Evolutionary conservation across 2,797 vertebrate species (phyloP).

Genomic region (Neomorphus geoffroyi): DNA sequence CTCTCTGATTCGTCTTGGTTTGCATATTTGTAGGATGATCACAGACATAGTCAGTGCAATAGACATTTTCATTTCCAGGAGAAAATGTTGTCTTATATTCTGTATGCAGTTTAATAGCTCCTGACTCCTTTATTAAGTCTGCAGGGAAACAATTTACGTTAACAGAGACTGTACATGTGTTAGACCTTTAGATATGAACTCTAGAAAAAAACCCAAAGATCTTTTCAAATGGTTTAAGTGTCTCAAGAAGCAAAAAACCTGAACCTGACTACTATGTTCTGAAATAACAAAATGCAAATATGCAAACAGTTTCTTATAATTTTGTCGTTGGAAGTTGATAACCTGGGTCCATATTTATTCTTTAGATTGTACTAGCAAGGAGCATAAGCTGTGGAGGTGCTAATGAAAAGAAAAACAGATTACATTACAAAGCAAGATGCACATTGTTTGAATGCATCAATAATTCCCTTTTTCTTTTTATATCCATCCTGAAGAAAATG

Average conservation of each 20-base stretch:
- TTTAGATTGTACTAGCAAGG: constrained; percentile 52
- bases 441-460: constrained; percentile 56
- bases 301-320: constrained; percentile 24
- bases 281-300: constrained; percentile 31
- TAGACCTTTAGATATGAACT: background rate
- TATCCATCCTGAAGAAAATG: constrained; percentile 26
- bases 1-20: background rate
- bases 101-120: background rate
- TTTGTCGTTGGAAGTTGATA: constrained; percentile 46
- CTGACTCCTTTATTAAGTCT: background rate
- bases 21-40: background rate
- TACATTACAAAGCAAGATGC: constrained; percentile 63
- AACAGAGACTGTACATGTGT: background rate
- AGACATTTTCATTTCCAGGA: background rate
- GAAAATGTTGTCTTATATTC: background rate
- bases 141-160: background rate
- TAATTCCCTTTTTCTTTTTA: constrained; percentile 49
- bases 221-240: background rate
- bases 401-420: constrained; percentile 58
- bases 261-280: background rate
- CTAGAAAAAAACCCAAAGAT: background rate
- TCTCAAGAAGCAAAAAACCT: background rate
- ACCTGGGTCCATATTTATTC: constrained; percentile 33
- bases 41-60: background rate
- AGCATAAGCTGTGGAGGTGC: constrained; percentile 75